Conservation (phyloP, 2,113 vertebrate genomes). For the Callospermophilus lateralis region DNA sequence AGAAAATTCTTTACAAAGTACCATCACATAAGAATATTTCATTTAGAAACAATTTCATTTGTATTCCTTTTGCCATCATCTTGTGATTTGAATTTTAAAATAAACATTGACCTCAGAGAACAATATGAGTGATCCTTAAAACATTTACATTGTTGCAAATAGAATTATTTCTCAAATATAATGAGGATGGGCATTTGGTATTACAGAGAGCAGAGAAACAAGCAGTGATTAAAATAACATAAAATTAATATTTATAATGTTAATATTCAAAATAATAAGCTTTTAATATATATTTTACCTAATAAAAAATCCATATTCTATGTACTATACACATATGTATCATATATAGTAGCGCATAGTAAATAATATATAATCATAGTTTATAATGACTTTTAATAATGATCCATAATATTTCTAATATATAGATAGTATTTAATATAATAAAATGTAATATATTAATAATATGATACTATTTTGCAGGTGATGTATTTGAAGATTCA, state of each 20-base stretch:
- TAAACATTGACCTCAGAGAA: conserved; percentile 7
- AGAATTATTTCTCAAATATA: neutral
- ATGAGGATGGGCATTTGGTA: neutral
- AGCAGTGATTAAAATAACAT: neutral
- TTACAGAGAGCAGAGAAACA: neutral
- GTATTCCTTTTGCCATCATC: neutral
- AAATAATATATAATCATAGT: neutral
- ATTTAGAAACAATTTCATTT: neutral
- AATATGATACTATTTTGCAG: neutral
- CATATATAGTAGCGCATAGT: neutral
- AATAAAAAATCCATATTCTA: neutral
- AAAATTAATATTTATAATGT: neutral
- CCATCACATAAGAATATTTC: neutral
- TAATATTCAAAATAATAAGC: neutral
- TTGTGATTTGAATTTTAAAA: conserved; percentile 45
- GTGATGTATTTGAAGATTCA: neutral
- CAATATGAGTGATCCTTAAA: neutral
- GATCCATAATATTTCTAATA: neutral
- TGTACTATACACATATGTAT: neutral
- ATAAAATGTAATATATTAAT: neutral
- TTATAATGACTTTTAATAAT: neutral
- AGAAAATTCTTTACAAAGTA: conserved; percentile 16
- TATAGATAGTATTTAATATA: neutral
- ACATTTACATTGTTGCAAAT: neutral
- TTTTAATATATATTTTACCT: neutral